These are phyloP conservation scores for Tupaia tana DNA, from an alignment of 2,113 vertebrate genomes.

Conservation along the genomic window DNA sequence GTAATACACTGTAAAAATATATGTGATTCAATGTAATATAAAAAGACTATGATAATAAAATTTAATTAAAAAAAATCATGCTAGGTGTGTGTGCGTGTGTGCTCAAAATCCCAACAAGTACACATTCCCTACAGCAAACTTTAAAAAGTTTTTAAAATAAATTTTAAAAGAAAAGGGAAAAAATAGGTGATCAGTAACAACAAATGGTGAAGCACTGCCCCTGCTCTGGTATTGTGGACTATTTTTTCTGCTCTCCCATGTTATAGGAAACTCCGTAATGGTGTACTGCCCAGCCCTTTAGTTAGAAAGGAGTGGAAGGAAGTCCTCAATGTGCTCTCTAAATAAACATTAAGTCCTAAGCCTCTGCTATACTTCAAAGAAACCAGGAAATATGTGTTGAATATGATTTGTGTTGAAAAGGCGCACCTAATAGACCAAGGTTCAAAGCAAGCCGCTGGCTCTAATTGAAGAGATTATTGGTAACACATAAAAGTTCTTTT, in stretches of 20 bases:
- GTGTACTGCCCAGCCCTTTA: not conserved
- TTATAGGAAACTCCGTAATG: not conserved
- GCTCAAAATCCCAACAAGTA: too few species aligned
- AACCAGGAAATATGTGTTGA: not conserved
- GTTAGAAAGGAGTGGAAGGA: not conserved
- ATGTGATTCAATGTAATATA: too few species aligned
- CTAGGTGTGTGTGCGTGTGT: too few species aligned
- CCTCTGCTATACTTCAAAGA: not conserved
- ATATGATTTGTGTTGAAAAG: not conserved
- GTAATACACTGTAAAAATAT: too few species aligned
- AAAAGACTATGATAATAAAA: too few species aligned
- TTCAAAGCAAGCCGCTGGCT: not conserved
- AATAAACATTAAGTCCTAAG: not conserved
- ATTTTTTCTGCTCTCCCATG: not conserved
- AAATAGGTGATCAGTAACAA: fast-evolving
- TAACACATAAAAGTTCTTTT: not conserved
- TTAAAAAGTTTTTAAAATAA: too few species aligned
- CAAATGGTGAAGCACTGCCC: too few species aligned
- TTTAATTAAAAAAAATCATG: too few species aligned
- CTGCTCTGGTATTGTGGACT: not conserved
- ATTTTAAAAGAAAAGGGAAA: not conserved
- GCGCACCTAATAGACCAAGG: not conserved
- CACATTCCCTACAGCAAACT: not conserved
- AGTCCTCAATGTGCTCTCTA: not conserved
- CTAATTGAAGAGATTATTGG: not conserved